A percentile compares a stretch with the other conserved stretches of the same genome.
Evolutionary conservation across 2,113 vertebrate genomes (phyloP).

Genomic region (Heterocephalus glaber): DNA sequence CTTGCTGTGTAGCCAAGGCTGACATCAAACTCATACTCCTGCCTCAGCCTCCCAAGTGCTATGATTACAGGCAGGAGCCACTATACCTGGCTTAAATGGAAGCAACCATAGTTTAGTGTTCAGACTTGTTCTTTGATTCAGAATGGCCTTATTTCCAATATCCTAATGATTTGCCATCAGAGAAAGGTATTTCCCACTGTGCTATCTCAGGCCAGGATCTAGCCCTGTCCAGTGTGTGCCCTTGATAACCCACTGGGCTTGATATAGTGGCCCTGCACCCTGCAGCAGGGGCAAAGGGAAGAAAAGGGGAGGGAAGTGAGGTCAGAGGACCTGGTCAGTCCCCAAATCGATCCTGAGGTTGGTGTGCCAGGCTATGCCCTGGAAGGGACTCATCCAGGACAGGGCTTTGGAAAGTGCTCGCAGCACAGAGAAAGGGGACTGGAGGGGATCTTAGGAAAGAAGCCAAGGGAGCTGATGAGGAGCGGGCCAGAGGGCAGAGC

Average conservation of each 20-base stretch:
- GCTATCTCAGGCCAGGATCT: neutral
- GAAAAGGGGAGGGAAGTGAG: neutral
- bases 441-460: neutral
- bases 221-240: neutral
- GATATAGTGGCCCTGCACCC: neutral
- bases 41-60: neutral
- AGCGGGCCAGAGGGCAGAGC: neutral
- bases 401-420: neutral
- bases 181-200: neutral
- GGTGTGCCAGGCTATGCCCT: neutral
- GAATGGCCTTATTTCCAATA: neutral
- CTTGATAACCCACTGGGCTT: neutral
- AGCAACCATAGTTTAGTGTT: neutral
- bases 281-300: neutral
- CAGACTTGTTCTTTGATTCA: neutral
- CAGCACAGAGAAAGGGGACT: neutral
- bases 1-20: neutral
- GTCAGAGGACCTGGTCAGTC: too few relatives aligned
- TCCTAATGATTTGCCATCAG: neutral
- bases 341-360: neutral
- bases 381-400: neutral
- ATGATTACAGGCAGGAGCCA: neutral
- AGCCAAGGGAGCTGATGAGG: neutral
- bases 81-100: neutral
- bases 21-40: neutral